phyloP scores from a whole-genome alignment of 2,113 vertebrate species.

The Limanda limanda region DNA sequence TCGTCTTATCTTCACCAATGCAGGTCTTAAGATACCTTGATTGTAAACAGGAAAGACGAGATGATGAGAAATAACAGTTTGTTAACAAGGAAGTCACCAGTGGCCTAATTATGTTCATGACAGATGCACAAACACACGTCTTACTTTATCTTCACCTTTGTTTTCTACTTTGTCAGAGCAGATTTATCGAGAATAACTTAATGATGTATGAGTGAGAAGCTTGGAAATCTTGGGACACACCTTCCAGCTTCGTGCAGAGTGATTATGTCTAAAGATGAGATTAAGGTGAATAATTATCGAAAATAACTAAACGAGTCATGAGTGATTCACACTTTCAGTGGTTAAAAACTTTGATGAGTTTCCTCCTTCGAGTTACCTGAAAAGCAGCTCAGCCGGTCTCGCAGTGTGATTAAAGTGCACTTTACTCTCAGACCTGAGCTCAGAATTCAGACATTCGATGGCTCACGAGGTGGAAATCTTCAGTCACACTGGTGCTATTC shows the following conservation, averaged over 20 bases:
- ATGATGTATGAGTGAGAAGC: not conserved
- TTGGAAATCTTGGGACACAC: slow-evolving; percentile 9
- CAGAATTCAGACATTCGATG: slow-evolving; percentile 56
- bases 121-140: not conserved
- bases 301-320: not conserved
- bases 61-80: not conserved
- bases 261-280: slow-evolving; percentile 12
- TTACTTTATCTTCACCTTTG: not conserved
- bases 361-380: slow-evolving; percentile 20
- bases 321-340: not conserved
- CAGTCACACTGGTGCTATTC: slow-evolving; percentile 61
- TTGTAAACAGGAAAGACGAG: not conserved
- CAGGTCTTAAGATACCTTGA: not conserved
- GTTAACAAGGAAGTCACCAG: too few species aligned
- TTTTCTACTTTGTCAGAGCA: not conserved
- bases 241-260: not conserved
- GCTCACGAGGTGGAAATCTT: slow-evolving; percentile 57
- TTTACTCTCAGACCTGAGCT: slow-evolving; percentile 44
- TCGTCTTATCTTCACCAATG: too few species aligned
- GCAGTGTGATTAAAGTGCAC: slow-evolving; percentile 6
- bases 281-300: slow-evolving; percentile 19
- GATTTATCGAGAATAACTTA: not conserved
- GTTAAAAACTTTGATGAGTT: not conserved
- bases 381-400: slow-evolving; percentile 2
- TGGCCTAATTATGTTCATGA: not conserved